phyloP scores from a whole-genome alignment of 2,797 vertebrate genomes.

The Percopsis omiscomaycus region DNA sequence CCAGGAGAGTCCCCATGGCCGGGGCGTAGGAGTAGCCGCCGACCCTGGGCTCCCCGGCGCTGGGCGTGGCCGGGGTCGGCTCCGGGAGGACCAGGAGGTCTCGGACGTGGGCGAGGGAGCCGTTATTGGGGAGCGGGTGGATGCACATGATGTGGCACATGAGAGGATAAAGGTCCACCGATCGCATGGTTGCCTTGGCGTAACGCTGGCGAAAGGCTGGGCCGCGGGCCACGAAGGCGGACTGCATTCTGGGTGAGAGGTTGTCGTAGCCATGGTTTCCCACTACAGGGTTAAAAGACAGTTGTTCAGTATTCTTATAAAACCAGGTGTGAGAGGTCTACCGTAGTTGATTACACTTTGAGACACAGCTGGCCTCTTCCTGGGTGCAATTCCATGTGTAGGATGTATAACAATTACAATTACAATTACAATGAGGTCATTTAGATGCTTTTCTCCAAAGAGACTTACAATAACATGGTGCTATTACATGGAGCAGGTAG shows the following conservation, averaged over 20 bases:
- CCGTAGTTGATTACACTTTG: no score
- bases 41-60: neutral
- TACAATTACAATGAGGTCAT: no score
- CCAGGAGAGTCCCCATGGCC: constrained; percentile 81
- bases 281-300: constrained; percentile 71
- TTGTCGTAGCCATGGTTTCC: constrained; percentile 94
- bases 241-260: constrained; percentile 86
- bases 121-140: constrained; percentile 84
- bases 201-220: constrained; percentile 86
- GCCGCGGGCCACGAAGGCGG: constrained; percentile 87
- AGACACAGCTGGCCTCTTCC: no score
- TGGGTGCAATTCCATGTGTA: no score
- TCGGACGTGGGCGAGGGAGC: constrained; percentile 80
- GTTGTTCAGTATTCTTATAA: neutral
- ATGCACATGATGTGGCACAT: constrained; percentile 87
- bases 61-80: constrained; percentile 8
- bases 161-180: constrained; percentile 90
- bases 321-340: no score
- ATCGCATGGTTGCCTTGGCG: constrained; percentile 80
- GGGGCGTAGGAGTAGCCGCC: constrained; percentile 71
- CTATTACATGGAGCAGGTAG: no score
- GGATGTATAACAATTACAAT: no score
- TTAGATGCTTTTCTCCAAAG: no score
- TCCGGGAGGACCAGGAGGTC: constrained; percentile 77
- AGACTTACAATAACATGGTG: no score